Percentiles rank a stretch among this genome's conserved stretches.
Conservation (phyloP, 2,113 vertebrate genomes). For the Macquaria ambigua region DNA sequence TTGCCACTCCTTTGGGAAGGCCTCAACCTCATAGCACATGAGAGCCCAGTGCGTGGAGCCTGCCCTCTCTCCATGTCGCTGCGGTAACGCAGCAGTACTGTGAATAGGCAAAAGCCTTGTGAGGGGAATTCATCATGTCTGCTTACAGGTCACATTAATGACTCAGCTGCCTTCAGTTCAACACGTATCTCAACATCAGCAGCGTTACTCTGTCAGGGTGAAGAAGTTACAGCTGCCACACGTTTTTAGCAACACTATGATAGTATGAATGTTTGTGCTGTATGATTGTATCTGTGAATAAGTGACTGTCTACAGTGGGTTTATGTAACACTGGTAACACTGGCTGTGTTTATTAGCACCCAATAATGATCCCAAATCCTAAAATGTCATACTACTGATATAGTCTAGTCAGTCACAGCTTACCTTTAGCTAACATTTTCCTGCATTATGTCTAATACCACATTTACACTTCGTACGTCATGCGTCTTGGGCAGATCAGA, state of each 20-base stretch:
- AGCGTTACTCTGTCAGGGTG: conserved; percentile 2
- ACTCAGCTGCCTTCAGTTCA: conserved; percentile 52
- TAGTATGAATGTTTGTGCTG: neutral
- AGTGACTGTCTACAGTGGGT: neutral
- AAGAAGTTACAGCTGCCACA: conserved; percentile 37
- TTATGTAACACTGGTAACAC: neutral
- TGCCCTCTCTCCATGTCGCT: conserved; percentile 21
- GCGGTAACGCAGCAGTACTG: conserved; percentile 51
- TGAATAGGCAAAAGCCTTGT: conserved; percentile 46
- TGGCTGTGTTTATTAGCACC: neutral
- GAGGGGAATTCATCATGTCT: conserved; percentile 49
- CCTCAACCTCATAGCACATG: neutral
- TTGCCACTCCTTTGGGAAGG: neutral
- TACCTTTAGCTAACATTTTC: neutral
- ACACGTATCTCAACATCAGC: conserved; percentile 44
- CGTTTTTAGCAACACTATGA: conserved; percentile 10
- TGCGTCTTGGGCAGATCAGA: neutral
- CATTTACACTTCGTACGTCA: too few relatives aligned
- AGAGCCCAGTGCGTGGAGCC: neutral
- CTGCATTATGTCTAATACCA: too few relatives aligned
- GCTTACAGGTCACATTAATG: conserved; percentile 70
- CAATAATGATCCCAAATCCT: neutral
- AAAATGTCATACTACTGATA: neutral
- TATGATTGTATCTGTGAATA: conserved; percentile 16
- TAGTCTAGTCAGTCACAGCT: too few relatives aligned